A percentile compares a stretch with the other conserved stretches of the same genome.
Evolutionary conservation across 2,113 vertebrate species (phyloP).

Genomic region (Hypocryptadius cinnamomeus): DNA sequence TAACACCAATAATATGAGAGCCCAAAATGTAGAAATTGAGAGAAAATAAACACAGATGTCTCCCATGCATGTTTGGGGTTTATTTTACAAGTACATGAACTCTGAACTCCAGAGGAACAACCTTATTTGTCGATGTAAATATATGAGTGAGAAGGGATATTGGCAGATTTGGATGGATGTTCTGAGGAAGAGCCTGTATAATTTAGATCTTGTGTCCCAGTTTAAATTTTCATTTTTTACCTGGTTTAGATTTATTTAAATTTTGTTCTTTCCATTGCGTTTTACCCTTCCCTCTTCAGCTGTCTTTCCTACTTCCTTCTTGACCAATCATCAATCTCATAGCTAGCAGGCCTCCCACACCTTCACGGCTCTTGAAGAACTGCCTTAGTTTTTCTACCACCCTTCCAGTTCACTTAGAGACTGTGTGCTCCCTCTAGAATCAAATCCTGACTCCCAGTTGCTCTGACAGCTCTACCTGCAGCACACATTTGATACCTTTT

Average conservation of each 20-base stretch:
- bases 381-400: background rate
- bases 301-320: background rate
- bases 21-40: background rate
- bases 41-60: background rate
- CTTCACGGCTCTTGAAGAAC: background rate
- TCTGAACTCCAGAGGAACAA: background rate
- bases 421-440: background rate
- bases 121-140: background rate
- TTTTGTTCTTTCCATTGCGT: rapidly evolving
- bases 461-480: background rate
- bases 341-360: background rate
- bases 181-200: background rate
- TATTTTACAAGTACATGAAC: background rate
- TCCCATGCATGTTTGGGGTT: background rate
- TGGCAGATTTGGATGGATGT: background rate
- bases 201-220: background rate
- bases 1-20: background rate
- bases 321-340: background rate
- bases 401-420: background rate
- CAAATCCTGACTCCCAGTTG: background rate
- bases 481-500: background rate
- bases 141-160: background rate
- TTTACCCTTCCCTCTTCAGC: background rate
- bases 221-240: background rate
- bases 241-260: background rate